A percentile compares a stretch with the other conserved stretches of the same genome.
These are phyloP conservation scores for Anhinga rufa DNA, from an alignment of 2,113 vertebrate genomes.

Conservation along the genomic window DNA sequence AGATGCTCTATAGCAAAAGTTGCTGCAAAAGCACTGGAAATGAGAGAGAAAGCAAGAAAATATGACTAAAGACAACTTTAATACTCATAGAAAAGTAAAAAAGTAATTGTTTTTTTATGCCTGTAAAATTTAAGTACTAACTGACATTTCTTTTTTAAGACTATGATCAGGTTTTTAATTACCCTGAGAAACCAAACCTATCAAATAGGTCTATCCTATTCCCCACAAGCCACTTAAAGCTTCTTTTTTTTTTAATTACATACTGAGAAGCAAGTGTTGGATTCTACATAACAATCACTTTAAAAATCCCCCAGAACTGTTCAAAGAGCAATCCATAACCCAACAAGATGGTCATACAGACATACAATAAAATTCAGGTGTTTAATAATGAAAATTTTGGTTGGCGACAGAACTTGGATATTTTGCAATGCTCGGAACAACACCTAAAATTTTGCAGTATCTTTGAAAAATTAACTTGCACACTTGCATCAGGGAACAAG, in stretches of 20 bases:
- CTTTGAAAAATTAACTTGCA: background rate
- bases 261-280: background rate
- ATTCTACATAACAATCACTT: background rate
- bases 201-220: background rate
- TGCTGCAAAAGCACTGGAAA: constrained; percentile 90
- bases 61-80: background rate
- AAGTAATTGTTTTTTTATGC: background rate
- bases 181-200: background rate
- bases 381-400: background rate
- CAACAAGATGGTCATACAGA: background rate
- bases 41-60: background rate
- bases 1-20: constrained; percentile 94
- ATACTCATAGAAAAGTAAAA: background rate
- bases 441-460: background rate
- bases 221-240: background rate
- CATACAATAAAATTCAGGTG: background rate
- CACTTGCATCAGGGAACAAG: background rate
- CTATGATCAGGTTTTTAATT: background rate
- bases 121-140: background rate
- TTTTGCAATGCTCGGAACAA: background rate
- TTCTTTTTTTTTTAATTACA: background rate
- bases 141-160: background rate
- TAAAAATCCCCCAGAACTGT: fast-evolving
- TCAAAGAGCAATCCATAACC: background rate
- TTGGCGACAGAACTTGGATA: background rate